Conservation (phyloP, 2,113 vertebrate species). For the Formicarius rufipectus region DNA sequence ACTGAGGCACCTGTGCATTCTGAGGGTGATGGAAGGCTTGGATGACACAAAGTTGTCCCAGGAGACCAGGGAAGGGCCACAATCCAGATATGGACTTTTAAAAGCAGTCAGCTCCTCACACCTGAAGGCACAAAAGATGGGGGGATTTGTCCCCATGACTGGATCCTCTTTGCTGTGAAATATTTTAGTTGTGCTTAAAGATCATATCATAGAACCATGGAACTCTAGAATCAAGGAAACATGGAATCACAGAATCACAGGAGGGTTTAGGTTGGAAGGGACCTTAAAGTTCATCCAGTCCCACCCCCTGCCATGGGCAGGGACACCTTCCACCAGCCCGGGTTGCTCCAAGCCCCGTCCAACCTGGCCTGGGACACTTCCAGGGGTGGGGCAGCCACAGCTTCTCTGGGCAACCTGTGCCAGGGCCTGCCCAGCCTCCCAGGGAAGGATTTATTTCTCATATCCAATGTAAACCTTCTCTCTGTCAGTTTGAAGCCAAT, state of each 20-base stretch:
- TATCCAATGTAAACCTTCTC: neutral
- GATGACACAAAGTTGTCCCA: neutral
- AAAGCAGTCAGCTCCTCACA: neutral
- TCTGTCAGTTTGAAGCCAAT: neutral
- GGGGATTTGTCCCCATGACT: neutral
- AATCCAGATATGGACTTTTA: neutral
- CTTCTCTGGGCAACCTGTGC: neutral
- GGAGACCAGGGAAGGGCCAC: neutral
- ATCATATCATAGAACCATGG: too few relatives aligned
- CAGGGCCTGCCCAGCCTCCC: neutral
- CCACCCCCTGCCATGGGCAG: neutral
- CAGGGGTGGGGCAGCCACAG: neutral
- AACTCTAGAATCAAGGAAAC: neutral
- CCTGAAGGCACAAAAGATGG: neutral
- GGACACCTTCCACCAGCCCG: neutral
- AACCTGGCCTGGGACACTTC: neutral
- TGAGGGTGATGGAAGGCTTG: neutral
- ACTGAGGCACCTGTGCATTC: neutral
- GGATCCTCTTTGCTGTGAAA: neutral
- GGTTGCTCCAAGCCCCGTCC: neutral
- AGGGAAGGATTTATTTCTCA: neutral
- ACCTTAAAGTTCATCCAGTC: accelerated
- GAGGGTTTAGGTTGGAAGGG: neutral
- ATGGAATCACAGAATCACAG: neutral
- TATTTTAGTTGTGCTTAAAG: neutral